Evolutionary conservation across 2,888 invertebrate species (phyloP), one percentile per base, ranked within the genome.

Genomic region (Chirona hameri): DNA sequence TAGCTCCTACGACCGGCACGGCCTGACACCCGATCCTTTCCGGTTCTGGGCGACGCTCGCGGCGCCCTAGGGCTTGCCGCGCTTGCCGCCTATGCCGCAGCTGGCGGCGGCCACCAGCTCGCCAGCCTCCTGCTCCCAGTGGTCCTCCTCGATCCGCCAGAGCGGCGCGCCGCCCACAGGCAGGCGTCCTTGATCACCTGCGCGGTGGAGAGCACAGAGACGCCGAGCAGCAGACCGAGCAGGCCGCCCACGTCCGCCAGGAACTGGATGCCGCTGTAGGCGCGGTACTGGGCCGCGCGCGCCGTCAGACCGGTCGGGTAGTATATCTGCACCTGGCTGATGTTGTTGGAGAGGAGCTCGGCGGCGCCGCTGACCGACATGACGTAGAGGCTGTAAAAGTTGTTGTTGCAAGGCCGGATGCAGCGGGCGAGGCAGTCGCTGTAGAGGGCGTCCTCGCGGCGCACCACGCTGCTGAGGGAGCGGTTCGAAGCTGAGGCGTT

Each of bases 301-400:
- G 65, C 60, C 81, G 65, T 29, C 46, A 76, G 46, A 10, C 76
- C 76, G 10, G 76, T 76, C 39, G 76, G 76, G 76, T 76, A 76
- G 76, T 76, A 76, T 7, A 76, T 46, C 76, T 24, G 46, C 76
- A 76, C 27, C 76, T 76, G 76, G 46, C 76, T 46, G 24, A 76
- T 21, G 46, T 76, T 76, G 76, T 46, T 46, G 10, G 9, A 3
- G 39, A 9, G 76, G 39, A 76, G 76, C 76, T 76, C 24, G 4
- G 39, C 76, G 24, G 39, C 46, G 39, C 21, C 21, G 39, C 46
- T 46, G 46, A 76, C 39, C 24, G 76, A 76, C 76, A 76, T 76
- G 24, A 76, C 76, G 46, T 76, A 76, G 46, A 76, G n/a, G 39
- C 39, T 39, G 76, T 46, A 76, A 39, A 76, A 76, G 46, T 76